Evolutionary conservation across 2,113 vertebrate species (phyloP).

Genomic region (Stigmatopora nigra): DNA sequence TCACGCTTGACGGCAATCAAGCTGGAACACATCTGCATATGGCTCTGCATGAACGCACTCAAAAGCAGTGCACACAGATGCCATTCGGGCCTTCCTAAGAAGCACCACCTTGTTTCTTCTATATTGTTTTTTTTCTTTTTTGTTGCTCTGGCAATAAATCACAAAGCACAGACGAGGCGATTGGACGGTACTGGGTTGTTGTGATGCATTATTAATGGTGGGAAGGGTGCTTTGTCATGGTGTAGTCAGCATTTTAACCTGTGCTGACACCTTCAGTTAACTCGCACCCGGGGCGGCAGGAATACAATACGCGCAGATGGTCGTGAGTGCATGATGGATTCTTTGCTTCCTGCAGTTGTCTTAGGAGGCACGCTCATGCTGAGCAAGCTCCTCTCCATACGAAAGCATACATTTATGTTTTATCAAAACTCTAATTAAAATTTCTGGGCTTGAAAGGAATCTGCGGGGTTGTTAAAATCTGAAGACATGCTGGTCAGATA

Average conservation of each 20-base stretch:
- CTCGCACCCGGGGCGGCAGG: constrained; percentile 46
- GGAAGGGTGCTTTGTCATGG: constrained; percentile 53
- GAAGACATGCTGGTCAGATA: not conserved
- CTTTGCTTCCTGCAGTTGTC: constrained; percentile 50
- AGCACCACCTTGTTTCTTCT: constrained; percentile 25
- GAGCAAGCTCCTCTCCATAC: constrained; percentile 53
- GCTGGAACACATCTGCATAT: constrained; percentile 44
- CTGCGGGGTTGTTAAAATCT: not conserved
- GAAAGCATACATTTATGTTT: constrained; percentile 46
- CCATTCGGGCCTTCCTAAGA: constrained; percentile 34
- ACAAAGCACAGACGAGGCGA: constrained; percentile 37
- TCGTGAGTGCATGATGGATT: constrained; percentile 38
- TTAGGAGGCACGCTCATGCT: constrained; percentile 59
- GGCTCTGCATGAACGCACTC: constrained; percentile 49
- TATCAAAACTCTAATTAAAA: constrained; percentile 42
- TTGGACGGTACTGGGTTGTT: constrained; percentile 27
- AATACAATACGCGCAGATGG: constrained; percentile 49
- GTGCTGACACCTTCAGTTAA: constrained; percentile 57
- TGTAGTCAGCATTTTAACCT: constrained; percentile 62
- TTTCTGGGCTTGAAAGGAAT: constrained; percentile 11
- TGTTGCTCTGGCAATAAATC: constrained; percentile 36
- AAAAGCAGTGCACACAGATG: constrained; percentile 49
- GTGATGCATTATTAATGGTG: constrained; percentile 39
- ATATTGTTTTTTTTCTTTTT: constrained; percentile 10
- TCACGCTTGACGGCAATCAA: constrained; percentile 46